Evolutionary conservation across 2,888 invertebrate species (phyloP).

Genomic region (Hemicrepidius hirtus): DNA sequence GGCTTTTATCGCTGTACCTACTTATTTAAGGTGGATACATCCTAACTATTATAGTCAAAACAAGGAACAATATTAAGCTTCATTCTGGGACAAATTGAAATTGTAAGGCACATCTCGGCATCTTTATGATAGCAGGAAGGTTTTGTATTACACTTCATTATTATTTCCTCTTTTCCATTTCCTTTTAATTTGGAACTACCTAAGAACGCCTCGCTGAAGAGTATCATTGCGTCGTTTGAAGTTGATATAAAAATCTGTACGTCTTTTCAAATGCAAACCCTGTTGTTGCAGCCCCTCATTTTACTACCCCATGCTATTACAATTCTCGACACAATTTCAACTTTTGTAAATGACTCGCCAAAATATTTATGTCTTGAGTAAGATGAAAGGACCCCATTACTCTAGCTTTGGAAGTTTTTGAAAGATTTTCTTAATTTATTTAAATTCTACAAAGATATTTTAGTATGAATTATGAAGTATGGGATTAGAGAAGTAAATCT

Average conservation of each 20-base stretch:
- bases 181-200: slow-evolving; percentile 20
- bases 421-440: too few species aligned
- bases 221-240: slow-evolving; percentile 11
- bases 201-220: slow-evolving; percentile 4
- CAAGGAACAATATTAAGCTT: background rate
- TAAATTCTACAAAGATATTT: too few species aligned
- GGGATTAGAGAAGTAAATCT: too few species aligned
- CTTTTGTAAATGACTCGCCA: too few species aligned
- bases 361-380: too few species aligned
- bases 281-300: too few species aligned
- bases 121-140: slow-evolving; percentile 3
- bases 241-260: background rate
- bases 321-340: too few species aligned
- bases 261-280: background rate
- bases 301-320: too few species aligned
- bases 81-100: slow-evolving; percentile 15
- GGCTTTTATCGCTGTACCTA: too few species aligned
- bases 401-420: too few species aligned
- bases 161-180: slow-evolving; percentile 19
- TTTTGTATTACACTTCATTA: slow-evolving; percentile 23
- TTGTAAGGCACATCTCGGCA: background rate
- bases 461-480: too few species aligned
- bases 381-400: too few species aligned
- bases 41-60: background rate
- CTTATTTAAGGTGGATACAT: background rate